Evolutionary conservation across 2,888 invertebrate species (phyloP), one percentile per base, ranked within the genome.

Genomic region (Polyommatus icarus): DNA sequence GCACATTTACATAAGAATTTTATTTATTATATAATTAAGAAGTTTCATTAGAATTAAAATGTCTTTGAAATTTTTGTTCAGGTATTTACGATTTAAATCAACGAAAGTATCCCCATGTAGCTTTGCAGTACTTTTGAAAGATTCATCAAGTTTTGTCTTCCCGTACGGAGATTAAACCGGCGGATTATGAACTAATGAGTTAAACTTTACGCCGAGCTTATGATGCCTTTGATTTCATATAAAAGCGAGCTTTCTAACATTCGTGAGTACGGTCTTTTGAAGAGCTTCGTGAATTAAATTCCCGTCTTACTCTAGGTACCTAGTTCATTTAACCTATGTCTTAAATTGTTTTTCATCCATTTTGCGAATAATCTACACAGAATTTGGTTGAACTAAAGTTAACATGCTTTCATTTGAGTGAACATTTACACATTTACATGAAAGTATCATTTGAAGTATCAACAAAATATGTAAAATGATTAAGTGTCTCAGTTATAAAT

Each of bases 121-220:
- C 73, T 73, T 73, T 46, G 73, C 73, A 73, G 12, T 73, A 24
- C 73, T 73, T 73, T 73, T 46, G 73, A 79, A 78, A 79, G 77
- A 77, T 29, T 77, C 78, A 76, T 78, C 76, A 46, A 76, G 40
- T 73, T 73, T 73, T 73, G 46, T 73, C 73, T 73, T 73, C 46
- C 46, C 12, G 8, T 46, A 46, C 73, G 20, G 20, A 73, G 73
- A 24, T 46, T 46, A 73, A 72, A 24, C 73, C 73, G 46, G 73
- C 46, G 73, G 20, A 73, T 73, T 73, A 73, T 73, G 73, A 73
- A 73, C 73, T 73, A 73, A 73, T 73, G 73, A 46, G 73, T 46
- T 73, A 73, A 73, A 46, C 73, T 73, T 73, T 73, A 20, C 73
- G 46, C 73, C 46, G 32, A 46, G 40, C 73, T 73, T 73, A 46